These are phyloP conservation scores for Hecatera dysodea DNA, from an alignment of 2,888 invertebrate genomes.

Conservation along the genomic window DNA sequence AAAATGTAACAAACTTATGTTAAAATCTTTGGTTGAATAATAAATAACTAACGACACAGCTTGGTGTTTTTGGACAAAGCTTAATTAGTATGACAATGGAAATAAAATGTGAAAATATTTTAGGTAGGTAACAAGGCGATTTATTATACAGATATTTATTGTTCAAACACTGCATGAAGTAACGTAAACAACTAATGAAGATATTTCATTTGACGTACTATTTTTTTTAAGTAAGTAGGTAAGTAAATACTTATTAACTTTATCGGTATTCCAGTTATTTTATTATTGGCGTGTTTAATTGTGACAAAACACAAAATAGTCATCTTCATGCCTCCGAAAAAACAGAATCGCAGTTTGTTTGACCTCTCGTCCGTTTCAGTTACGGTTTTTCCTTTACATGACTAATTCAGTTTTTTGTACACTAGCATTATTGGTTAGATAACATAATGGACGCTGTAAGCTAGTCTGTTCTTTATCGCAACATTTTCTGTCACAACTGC, in stretches of 20 bases:
- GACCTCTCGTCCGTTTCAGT: slow-evolving; percentile 51
- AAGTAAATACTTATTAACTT: not conserved
- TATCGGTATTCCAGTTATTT: not conserved
- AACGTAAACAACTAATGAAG: not conserved
- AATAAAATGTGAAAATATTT: slow-evolving; percentile 12
- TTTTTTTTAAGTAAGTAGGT: no score
- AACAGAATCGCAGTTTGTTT: slow-evolving; percentile 16
- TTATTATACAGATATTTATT: not conserved
- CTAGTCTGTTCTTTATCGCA: slow-evolving; percentile 23
- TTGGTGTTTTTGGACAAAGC: slow-evolving; percentile 28
- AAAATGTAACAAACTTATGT: slow-evolving; percentile 17
- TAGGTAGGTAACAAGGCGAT: not conserved
- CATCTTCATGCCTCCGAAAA: slow-evolving; percentile 10
- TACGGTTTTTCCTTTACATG: slow-evolving; percentile 45
- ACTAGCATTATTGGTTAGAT: slow-evolving; percentile 7
- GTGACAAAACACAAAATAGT: slow-evolving; percentile 2
- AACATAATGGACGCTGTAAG: slow-evolving; percentile 17
- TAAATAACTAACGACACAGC: slow-evolving; percentile 5
- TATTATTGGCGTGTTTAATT: not conserved
- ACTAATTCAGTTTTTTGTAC: slow-evolving; percentile 37
- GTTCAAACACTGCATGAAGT: not conserved
- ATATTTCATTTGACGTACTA: not conserved
- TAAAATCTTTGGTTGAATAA: slow-evolving; percentile 9
- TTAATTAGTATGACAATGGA: slow-evolving; percentile 33
- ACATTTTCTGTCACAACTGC: slow-evolving; percentile 31